A percentile compares a stretch with the other conserved stretches of the same genome.
These are phyloP conservation scores for Hiodon tergisus DNA, from an alignment of 2,113 vertebrate genomes.

Conservation along the genomic window DNA sequence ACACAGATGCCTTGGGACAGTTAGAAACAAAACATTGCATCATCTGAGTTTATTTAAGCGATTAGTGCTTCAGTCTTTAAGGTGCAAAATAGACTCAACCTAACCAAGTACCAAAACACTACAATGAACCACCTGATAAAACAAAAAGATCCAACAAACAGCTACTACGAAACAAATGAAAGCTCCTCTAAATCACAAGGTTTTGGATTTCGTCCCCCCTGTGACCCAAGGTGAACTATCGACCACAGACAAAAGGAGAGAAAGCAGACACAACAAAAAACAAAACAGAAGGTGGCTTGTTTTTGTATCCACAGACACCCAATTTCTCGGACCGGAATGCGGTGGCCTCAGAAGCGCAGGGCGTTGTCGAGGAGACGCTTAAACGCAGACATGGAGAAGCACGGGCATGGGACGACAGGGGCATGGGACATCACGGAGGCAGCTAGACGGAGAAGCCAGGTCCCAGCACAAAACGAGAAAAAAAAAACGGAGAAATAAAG, in stretches of 20 bases:
- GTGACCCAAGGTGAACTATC: background rate
- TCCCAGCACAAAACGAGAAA: slow-evolving; percentile 42
- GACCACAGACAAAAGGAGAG: slow-evolving; percentile 4
- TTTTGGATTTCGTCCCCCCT: background rate
- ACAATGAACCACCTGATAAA: background rate
- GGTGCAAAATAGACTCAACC: background rate
- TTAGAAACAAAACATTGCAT: too few relatives aligned
- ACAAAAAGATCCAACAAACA: background rate
- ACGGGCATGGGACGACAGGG: slow-evolving; percentile 25
- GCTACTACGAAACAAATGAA: background rate
- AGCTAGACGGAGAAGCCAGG: slow-evolving; percentile 44
- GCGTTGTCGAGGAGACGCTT: slow-evolving; percentile 44
- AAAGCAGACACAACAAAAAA: slow-evolving; percentile 11
- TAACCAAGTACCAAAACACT: background rate
- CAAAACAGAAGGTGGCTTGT: background rate
- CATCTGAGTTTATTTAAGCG: background rate
- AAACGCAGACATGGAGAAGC: slow-evolving; percentile 50
- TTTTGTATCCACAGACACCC: background rate
- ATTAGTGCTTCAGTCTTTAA: background rate
- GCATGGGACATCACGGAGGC: slow-evolving; percentile 41
- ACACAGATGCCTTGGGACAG: too few relatives aligned
- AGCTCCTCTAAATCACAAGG: too few relatives aligned
- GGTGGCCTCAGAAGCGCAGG: slow-evolving; percentile 9
- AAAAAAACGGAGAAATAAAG: slow-evolving; percentile 54
- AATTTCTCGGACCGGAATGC: background rate